These are phyloP conservation scores for Corythoichthys haematopterus DNA, from an alignment of 2,113 vertebrate genomes.

Conservation along the genomic window DNA sequence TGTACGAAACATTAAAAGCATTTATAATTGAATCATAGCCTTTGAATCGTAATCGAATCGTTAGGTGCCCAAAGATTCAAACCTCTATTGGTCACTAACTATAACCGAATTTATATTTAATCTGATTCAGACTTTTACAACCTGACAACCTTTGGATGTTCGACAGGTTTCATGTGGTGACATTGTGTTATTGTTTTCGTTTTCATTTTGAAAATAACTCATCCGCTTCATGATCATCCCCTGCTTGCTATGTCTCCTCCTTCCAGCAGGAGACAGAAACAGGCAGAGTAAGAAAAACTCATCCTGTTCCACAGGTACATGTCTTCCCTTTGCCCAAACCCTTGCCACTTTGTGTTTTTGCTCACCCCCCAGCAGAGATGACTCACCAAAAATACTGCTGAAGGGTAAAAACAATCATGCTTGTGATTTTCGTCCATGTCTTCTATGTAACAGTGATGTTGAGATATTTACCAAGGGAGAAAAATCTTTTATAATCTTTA, in stretches of 20 bases:
- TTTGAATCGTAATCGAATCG: too few species aligned
- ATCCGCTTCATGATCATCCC: constrained; percentile 63
- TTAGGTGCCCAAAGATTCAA: too few species aligned
- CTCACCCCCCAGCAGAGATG: neutral
- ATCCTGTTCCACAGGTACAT: constrained; percentile 84
- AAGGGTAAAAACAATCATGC: constrained; percentile 9
- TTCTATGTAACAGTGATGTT: neutral
- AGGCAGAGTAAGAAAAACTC: constrained; percentile 81
- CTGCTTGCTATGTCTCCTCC: constrained; percentile 52
- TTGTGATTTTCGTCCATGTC: neutral
- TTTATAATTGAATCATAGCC: too few species aligned
- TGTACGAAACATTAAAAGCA: too few species aligned
- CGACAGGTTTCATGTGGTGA: neutral
- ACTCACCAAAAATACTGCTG: constrained; percentile 19
- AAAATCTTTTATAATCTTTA: too few species aligned
- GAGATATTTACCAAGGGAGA: too few species aligned
- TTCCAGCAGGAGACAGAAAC: constrained; percentile 86
- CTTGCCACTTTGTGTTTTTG: constrained; percentile 13
- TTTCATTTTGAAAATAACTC: constrained; percentile 32
- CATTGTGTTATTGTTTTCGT: constrained; percentile 14
- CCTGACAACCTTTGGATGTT: neutral
- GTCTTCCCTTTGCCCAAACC: constrained; percentile 17
- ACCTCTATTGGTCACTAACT: too few species aligned
- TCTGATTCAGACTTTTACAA: neutral
- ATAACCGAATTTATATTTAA: neutral